Percentiles rank a stretch among this genome's conserved stretches.
Evolutionary conservation across 2,113 vertebrate species (phyloP).

Genomic region (Piaya cayana): DNA sequence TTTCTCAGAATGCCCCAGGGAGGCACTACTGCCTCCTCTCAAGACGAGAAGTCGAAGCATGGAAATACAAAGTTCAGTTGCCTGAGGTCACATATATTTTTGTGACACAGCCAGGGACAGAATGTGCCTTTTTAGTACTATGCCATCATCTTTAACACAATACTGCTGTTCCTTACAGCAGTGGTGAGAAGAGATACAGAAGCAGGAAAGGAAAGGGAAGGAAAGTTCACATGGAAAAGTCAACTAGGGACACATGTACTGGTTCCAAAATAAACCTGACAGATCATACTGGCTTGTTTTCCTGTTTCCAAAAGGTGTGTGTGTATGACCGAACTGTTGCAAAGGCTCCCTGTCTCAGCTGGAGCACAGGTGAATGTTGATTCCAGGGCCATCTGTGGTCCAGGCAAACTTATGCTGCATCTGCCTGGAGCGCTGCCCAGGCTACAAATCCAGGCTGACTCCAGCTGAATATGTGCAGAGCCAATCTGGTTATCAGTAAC

Average conservation of each 20-base stretch:
- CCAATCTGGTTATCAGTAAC: not conserved
- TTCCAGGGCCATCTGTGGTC: not conserved
- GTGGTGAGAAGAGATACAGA: not conserved
- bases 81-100: constrained; percentile 38
- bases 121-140: constrained; percentile 45
- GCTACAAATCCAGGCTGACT: not conserved
- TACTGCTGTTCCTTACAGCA: constrained; percentile 12
- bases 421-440: constrained; percentile 9
- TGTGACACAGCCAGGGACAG: constrained; percentile 46
- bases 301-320: not conserved
- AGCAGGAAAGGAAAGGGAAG: not conserved
- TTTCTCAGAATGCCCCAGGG: constrained; percentile 21
- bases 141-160: constrained; percentile 12
- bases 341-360: not conserved
- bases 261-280: not conserved
- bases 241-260: not conserved
- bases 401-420: not conserved
- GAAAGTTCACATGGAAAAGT: not conserved
- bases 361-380: constrained; percentile 28
- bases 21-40: not conserved
- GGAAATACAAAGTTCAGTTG: constrained; percentile 3
- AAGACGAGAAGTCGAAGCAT: constrained; percentile 30
- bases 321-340: not conserved
- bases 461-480: not conserved
- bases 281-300: not conserved